Evolutionary conservation across 2,113 vertebrate species (phyloP).

Genomic region (Apteryx owenii): DNA sequence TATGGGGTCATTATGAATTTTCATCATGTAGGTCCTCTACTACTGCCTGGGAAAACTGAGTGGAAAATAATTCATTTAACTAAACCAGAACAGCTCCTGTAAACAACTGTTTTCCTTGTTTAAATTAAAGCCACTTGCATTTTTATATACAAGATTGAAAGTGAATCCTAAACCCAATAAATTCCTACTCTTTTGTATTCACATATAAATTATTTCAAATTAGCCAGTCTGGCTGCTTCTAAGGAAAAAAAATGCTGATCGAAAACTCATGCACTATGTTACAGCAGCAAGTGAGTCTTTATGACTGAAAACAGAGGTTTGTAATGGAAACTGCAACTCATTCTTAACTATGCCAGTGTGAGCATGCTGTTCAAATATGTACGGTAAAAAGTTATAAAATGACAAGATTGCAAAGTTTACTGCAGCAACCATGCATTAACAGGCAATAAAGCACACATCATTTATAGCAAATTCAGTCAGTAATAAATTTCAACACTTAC

Average conservation of each 20-base stretch:
- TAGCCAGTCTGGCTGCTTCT: background rate
- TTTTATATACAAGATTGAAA: constrained; percentile 17
- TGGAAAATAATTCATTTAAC: background rate
- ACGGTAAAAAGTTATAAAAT: constrained; percentile 48
- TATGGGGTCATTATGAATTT: background rate
- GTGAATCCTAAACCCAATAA: background rate
- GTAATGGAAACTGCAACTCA: constrained; percentile 61
- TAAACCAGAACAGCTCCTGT: background rate
- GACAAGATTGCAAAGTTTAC: constrained; percentile 52
- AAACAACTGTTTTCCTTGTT: background rate
- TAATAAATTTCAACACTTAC: constrained; percentile 63
- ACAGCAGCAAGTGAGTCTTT: background rate
- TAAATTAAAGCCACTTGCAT: background rate
- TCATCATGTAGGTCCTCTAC: background rate
- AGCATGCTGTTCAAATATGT: constrained; percentile 33
- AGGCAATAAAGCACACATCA: constrained; percentile 55
- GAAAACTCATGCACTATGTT: constrained; percentile 12
- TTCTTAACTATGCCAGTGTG: constrained; percentile 32
- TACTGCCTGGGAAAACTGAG: background rate
- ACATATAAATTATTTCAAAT: background rate
- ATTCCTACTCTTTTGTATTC: background rate
- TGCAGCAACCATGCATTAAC: constrained; percentile 58
- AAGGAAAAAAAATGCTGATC: background rate
- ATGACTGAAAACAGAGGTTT: constrained; percentile 12
- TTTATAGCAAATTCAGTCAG: constrained; percentile 61